Conservation (phyloP, 2,797 vertebrate genomes). For the Agapornis canus region DNA sequence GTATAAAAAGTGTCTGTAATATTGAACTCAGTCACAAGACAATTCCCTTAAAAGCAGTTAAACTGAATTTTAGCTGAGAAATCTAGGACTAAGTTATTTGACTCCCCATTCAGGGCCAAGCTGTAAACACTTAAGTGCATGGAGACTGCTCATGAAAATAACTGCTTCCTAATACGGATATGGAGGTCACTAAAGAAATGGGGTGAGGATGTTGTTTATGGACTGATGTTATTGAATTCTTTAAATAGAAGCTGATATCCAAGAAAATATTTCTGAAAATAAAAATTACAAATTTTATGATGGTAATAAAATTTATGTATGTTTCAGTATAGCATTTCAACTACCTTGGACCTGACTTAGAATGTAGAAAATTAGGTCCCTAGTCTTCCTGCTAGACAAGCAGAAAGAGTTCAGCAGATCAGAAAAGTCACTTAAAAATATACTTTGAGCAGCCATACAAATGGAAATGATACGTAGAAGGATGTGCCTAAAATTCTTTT, state of each 20-base stretch:
- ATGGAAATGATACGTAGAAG: background rate
- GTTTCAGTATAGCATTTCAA: background rate
- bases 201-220: fast-evolving
- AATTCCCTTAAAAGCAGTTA: background rate
- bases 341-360: background rate
- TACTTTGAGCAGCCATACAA: background rate
- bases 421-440: background rate
- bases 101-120: background rate
- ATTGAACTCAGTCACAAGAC: background rate
- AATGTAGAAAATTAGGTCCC: background rate
- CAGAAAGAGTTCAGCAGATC: background rate
- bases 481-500: background rate
- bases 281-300: background rate
- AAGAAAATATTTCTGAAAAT: background rate
- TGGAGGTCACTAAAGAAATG: background rate
- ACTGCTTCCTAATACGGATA: background rate
- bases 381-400: background rate
- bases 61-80: background rate
- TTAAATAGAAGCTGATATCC: background rate
- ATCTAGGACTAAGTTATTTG: background rate
- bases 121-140: background rate
- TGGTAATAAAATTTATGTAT: background rate
- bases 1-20: background rate
- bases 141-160: background rate
- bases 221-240: background rate